Evolutionary conservation across 1,140 invertebrate genomes (phyloP).

Genomic region (Euura saliciscinereae): DNA sequence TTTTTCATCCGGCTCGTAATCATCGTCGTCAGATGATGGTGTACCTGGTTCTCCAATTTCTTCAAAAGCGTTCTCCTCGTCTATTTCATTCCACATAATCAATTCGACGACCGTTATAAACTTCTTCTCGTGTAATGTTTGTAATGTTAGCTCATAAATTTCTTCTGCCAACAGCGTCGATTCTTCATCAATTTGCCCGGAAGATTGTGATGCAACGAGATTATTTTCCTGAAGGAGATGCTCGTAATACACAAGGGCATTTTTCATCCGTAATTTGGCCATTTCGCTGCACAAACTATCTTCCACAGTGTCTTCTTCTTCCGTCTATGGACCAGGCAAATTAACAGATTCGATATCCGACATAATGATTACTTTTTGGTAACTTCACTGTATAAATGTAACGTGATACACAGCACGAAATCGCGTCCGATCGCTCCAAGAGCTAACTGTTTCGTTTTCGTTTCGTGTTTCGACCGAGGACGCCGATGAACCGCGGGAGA

Average conservation of each 20-base stretch:
- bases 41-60: neutral
- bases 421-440: too few species aligned
- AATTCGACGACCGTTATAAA: neutral
- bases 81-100: neutral
- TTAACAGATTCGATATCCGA: neutral
- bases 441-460: too few species aligned
- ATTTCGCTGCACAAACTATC: neutral
- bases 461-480: too few species aligned
- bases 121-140: neutral
- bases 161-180: neutral
- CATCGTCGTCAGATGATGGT: slow-evolving; percentile 10
- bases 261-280: neutral
- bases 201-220: neutral
- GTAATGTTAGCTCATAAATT: neutral
- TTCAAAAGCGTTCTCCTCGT: neutral
- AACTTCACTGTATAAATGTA: too few species aligned
- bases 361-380: neutral
- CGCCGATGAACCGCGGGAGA: too few species aligned
- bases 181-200: neutral
- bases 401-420: too few species aligned
- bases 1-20: slow-evolving; percentile 26
- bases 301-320: neutral
- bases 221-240: neutral
- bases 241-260: neutral
- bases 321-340: neutral